Evolutionary conservation across 2,797 vertebrate genomes (phyloP).

Genomic region (Tarsius wallacei): DNA sequence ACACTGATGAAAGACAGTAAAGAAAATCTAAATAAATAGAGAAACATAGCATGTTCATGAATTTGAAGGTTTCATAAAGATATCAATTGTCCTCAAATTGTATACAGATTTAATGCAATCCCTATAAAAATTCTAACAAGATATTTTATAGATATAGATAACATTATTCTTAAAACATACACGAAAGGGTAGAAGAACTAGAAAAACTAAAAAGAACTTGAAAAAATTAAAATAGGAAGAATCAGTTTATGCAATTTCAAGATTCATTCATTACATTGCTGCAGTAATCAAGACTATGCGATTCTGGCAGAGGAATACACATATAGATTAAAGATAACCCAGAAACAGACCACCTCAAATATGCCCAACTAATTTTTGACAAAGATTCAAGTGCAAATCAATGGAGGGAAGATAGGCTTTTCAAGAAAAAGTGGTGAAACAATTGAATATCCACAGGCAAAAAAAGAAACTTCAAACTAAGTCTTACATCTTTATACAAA

Average conservation of each 20-base stretch:
- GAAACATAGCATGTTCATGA: not conserved
- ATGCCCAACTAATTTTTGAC: slow-evolving; percentile 13
- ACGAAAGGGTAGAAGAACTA: not conserved
- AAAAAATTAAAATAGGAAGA: slow-evolving; percentile 17
- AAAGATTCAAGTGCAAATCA: not conserved
- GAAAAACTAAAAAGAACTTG: not conserved
- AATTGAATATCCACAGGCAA: not conserved
- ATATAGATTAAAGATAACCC: not conserved
- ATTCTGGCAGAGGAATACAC: not conserved
- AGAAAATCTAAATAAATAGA: not conserved
- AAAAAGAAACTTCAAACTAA: not conserved
- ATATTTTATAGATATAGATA: not conserved
- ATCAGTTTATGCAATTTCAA: not conserved
- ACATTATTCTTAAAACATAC: not conserved
- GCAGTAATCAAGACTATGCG: not conserved
- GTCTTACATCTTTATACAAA: not conserved
- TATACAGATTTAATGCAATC: not conserved
- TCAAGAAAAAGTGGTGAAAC: not conserved
- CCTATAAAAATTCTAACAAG: not conserved
- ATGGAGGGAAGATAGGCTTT: not conserved
- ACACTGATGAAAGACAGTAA: not conserved
- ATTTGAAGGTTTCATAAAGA: not conserved
- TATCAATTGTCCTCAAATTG: not conserved
- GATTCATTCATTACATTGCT: not conserved
- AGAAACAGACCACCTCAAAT: not conserved